Evolutionary conservation across 2,888 invertebrate genomes (phyloP), one percentile per base, ranked within the genome.

Genomic region (Rugalucina vietnamica): DNA sequence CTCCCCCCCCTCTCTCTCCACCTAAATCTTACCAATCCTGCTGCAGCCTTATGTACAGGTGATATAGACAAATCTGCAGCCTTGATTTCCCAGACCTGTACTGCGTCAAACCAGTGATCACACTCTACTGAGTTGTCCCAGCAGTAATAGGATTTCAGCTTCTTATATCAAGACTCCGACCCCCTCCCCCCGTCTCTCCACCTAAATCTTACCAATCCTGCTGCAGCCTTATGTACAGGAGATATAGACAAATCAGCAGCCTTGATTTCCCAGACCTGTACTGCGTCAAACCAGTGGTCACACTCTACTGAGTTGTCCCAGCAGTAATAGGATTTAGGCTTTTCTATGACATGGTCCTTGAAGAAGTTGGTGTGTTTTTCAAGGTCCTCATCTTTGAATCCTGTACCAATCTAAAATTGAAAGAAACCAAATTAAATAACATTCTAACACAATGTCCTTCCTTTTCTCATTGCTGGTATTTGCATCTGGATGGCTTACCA

Each of bases 171-270:
- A n/a, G n/a, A n/a, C n/a, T n/a, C n/a, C n/a, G n/a, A n/a, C n/a
- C n/a, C n/a, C 43, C 43, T 18, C 43, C 43, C 8, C 43, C 43
- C 43, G 18, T 18, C 8, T 43, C 43, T 18, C 18, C 8, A 43
- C 43, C 43, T 43, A 8, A 43, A 8, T 95, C 96, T 95, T 94
- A 97, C 97, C 93, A 98, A 97, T 72, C 96, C 96, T 70, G 96
- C 95, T 0, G 97, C 99, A 73, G 99, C 99, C 94, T 96, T 96
- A 95, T 99, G 98, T 74, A 97, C 97, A 24, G 99, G 99, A 43
- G 99, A 99, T 72, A 99, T 96, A 8, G 99, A 99, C 81, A 99
- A 96, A 96, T 99, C 99, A 0, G 99, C 99, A 95, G 98, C 98
- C 94, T 99, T 98, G 79, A 99, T 96, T 96, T 99, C 99, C 98